Percentiles rank a stretch among this genome's conserved stretches.
Evolutionary conservation across 1,140 invertebrate genomes (phyloP).

Genomic region (Brachionus rotundiformis): DNA sequence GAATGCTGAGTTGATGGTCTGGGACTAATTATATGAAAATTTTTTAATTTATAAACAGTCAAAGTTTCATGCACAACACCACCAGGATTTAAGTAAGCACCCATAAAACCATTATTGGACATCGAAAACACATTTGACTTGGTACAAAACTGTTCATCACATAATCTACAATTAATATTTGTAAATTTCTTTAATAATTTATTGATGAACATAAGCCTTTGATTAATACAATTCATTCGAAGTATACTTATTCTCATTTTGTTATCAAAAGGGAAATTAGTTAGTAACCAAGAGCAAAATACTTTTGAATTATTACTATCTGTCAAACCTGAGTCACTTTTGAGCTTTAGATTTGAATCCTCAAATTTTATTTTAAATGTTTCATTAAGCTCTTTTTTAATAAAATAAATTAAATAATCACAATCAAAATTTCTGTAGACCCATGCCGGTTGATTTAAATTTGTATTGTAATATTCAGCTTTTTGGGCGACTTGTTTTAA

Average conservation of each 20-base stretch:
- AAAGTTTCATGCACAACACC: slow-evolving; percentile 80
- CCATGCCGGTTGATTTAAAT: slow-evolving; percentile 29
- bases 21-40: slow-evolving; percentile 65
- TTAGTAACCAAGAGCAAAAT: slow-evolving; percentile 42
- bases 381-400: slow-evolving; percentile 45
- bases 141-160: slow-evolving; percentile 20
- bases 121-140: slow-evolving; percentile 74
- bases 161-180: slow-evolving; percentile 44
- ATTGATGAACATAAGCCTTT: slow-evolving; percentile 23
- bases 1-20: slow-evolving; percentile 72
- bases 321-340: not conserved
- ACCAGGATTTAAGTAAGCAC: slow-evolving; percentile 77
- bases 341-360: not conserved
- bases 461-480: slow-evolving; percentile 38
- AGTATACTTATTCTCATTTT: slow-evolving; percentile 27
- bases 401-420: slow-evolving; percentile 41
- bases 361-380: slow-evolving; percentile 20
- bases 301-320: slow-evolving; percentile 7
- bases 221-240: slow-evolving; percentile 49
- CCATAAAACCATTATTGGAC: slow-evolving; percentile 77
- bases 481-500: not conserved
- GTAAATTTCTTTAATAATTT: slow-evolving; percentile 42
- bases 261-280: slow-evolving; percentile 47
- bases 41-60: slow-evolving; percentile 71
- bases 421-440: slow-evolving; percentile 28